Conservation (phyloP, 2,797 vertebrate genomes). For the Mormyrus proboscirostris region DNA sequence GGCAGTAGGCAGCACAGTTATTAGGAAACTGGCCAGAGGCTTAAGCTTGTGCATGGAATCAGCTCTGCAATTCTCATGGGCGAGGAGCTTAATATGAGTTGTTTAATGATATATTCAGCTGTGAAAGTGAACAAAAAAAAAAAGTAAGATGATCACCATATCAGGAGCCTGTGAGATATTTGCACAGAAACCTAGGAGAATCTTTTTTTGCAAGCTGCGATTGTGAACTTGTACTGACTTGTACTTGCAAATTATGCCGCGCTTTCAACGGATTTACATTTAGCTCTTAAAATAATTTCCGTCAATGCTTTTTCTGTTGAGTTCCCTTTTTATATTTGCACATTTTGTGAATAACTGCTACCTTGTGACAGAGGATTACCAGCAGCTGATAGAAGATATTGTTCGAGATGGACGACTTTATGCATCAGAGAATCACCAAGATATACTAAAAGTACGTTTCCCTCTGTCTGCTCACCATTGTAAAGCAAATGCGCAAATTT, state of each 20-base stretch:
- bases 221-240: not conserved
- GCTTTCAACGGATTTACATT: not conserved
- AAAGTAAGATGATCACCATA: not conserved
- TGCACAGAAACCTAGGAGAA: not conserved
- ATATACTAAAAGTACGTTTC: conserved; percentile 83
- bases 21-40: not conserved
- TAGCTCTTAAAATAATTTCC: not conserved
- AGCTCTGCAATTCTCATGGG: not conserved
- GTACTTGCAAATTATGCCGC: not conserved
- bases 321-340: not conserved
- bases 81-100: not conserved
- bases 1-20: not conserved
- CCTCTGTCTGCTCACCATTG: not conserved
- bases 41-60: not conserved
- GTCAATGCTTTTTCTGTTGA: not conserved
- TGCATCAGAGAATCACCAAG: conserved; percentile 95
- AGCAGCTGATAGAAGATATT: conserved; percentile 95
- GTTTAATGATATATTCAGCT: not conserved
- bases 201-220: not conserved
- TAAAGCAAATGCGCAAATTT: not conserved
- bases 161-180: not conserved
- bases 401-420: conserved; percentile 92
- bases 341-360: conserved; percentile 15
- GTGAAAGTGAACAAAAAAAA: not conserved
- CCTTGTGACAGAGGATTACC: conserved; percentile 84